Percentiles rank a stretch among this genome's conserved stretches.
Conservation (phyloP, 2,797 vertebrate species). For the Stomatorhinus walkeri region DNA sequence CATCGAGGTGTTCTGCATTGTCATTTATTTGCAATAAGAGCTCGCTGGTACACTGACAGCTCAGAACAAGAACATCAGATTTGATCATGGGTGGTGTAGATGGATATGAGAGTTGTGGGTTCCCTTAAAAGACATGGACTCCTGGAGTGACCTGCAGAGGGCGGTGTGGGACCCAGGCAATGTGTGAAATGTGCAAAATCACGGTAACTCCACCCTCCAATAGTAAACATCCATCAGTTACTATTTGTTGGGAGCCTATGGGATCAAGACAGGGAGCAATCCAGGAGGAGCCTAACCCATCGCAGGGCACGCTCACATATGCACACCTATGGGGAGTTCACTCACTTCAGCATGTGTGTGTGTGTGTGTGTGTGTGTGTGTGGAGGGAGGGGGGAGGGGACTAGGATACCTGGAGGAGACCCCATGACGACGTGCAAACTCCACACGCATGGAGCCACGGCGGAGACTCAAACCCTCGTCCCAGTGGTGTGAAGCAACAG, state of each 20-base stretch:
- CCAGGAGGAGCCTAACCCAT: not conserved
- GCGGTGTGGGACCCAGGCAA: not conserved
- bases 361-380: not conserved
- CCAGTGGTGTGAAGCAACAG: not conserved
- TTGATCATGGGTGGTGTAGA: not conserved
- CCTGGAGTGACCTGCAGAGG: not conserved
- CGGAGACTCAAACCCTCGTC: not conserved
- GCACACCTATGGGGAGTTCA: not conserved
- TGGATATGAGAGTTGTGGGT: not conserved
- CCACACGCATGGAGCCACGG: not conserved
- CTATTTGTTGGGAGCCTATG: not conserved
- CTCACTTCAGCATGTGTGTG: not conserved
- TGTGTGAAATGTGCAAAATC: not conserved
- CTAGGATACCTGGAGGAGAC: not conserved
- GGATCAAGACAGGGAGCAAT: not conserved
- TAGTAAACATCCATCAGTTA: not conserved
- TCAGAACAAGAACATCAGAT: not conserved
- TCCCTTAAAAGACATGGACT: not conserved
- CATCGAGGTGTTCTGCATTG: not conserved
- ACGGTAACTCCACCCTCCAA: not conserved
- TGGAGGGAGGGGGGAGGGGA: not conserved
- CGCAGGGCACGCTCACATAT: not conserved
- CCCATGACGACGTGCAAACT: not conserved
- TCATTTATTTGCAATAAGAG: not conserved
- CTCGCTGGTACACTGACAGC: not conserved